Percentiles rank a stretch among this genome's conserved stretches.
phyloP scores from a whole-genome alignment of 1,140 invertebrate species.

The Euura saliciscinereae region DNA sequence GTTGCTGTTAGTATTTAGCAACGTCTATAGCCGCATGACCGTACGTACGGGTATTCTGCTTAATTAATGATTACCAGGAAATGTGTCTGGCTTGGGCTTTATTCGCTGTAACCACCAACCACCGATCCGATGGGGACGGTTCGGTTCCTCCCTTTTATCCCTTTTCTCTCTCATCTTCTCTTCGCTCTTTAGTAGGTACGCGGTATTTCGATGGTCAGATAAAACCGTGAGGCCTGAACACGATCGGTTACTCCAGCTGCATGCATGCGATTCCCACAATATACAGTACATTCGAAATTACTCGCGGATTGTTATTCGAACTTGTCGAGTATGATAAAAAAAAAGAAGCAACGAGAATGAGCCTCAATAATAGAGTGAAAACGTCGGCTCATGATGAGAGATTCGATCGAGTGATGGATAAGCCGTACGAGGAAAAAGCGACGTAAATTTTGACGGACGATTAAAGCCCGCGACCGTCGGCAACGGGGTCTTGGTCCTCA shows the following conservation, averaged over 20 bases:
- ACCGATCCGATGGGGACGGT: slow-evolving; percentile 14
- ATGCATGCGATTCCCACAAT: too few species aligned
- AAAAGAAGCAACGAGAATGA: neutral
- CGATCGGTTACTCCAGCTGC: too few species aligned
- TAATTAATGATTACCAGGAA: slow-evolving; percentile 60
- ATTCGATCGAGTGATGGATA: neutral
- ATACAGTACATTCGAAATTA: too few species aligned
- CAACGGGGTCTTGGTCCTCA: neutral
- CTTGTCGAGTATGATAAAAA: neutral
- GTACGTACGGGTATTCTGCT: slow-evolving; percentile 29
- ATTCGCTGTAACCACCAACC: slow-evolving; percentile 37
- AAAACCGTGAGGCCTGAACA: too few species aligned
- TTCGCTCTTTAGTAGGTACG: neutral
- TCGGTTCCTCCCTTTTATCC: neutral
- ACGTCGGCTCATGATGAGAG: neutral
- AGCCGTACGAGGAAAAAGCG: slow-evolving; percentile 21
- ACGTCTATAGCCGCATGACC: too few species aligned
- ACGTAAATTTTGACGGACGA: slow-evolving; percentile 39
- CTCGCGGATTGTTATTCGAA: too few species aligned
- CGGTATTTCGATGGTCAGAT: neutral
- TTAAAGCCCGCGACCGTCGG: slow-evolving; percentile 17
- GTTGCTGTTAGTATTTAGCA: too few species aligned
- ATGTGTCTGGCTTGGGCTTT: slow-evolving; percentile 48
- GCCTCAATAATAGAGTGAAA: neutral
- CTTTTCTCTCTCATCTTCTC: neutral